These are phyloP conservation scores for Lamproptera curius DNA, from an alignment of 2,888 invertebrate genomes.

Conservation along the genomic window DNA sequence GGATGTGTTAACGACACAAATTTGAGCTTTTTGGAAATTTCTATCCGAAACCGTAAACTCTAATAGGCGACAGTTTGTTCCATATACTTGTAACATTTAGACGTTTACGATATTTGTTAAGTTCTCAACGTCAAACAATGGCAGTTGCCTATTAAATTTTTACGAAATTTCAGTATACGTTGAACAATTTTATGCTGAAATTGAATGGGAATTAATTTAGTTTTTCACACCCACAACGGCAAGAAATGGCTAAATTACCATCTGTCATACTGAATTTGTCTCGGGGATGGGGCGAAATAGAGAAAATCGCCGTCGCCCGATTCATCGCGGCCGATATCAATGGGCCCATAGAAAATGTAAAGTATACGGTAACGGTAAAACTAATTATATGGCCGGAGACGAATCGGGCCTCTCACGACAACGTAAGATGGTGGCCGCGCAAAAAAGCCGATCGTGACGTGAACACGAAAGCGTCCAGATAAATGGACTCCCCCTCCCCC, in stretches of 20 bases:
- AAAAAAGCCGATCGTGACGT: constrained; percentile 62
- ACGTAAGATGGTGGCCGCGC: constrained; percentile 44
- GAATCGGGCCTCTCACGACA: constrained; percentile 66
- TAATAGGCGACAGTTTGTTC: constrained; percentile 25
- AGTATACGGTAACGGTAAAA: constrained; percentile 62
- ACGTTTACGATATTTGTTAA: too few relatives aligned
- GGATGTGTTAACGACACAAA: constrained; percentile 67
- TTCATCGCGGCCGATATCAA: constrained; percentile 42
- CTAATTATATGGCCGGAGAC: constrained; percentile 67
- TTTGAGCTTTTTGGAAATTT: constrained; percentile 51
- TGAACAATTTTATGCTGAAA: too few relatives aligned
- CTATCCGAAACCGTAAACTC: constrained; percentile 38
- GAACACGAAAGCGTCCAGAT: too few relatives aligned
- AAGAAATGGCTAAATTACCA: constrained; percentile 10
- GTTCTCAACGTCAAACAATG: too few relatives aligned
- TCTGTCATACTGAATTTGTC: constrained; percentile 14
- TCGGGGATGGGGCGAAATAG: constrained; percentile 42
- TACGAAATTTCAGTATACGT: too few relatives aligned
- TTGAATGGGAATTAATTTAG: too few relatives aligned
- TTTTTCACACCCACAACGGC: background rate
- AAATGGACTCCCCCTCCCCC: too few relatives aligned
- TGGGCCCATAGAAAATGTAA: constrained; percentile 57
- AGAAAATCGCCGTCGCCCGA: constrained; percentile 53
- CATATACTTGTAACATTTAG: too few relatives aligned
- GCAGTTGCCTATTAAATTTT: too few relatives aligned